Conservation (phyloP, 1,140 invertebrate genomes). For the Drosophila takahashii region DNA sequence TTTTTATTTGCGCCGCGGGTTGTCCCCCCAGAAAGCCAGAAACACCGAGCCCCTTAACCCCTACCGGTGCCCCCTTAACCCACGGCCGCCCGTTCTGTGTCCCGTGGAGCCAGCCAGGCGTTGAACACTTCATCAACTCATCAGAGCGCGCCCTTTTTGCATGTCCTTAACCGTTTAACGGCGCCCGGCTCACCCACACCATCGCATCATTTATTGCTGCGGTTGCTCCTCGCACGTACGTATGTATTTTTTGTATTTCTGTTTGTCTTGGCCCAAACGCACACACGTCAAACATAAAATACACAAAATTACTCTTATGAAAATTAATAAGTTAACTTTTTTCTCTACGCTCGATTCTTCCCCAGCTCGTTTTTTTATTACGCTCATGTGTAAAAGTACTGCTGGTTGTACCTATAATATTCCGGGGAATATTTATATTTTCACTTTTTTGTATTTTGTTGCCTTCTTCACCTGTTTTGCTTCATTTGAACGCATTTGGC, state of each 20-base stretch:
- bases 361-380: slow-evolving; percentile 44
- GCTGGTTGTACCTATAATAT: slow-evolving; percentile 24
- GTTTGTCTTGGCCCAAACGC: slow-evolving; percentile 46
- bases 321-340: slow-evolving; percentile 84
- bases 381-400: slow-evolving; percentile 44
- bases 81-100: slow-evolving; percentile 29
- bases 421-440: slow-evolving; percentile 33
- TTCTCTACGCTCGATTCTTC: slow-evolving; percentile 58
- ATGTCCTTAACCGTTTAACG: slow-evolving; percentile 81
- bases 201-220: slow-evolving; percentile 64
- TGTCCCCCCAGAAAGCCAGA: slow-evolving; percentile 22
- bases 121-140: slow-evolving; percentile 83
- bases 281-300: slow-evolving; percentile 65
- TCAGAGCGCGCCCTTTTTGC: slow-evolving; percentile 81
- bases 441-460: slow-evolving; percentile 26
- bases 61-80: slow-evolving; percentile 6
- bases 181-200: slow-evolving; percentile 48
- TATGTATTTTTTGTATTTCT: slow-evolving; percentile 32
- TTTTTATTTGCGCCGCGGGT: slow-evolving; percentile 79
- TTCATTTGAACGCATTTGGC: slow-evolving; percentile 79
- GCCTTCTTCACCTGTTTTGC: slow-evolving; percentile 44
- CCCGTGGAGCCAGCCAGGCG: slow-evolving; percentile 66
- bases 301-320: slow-evolving; percentile 84
- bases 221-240: slow-evolving; percentile 29
- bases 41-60: not conserved